These are phyloP conservation scores for Meloidogyne exigua DNA, from an alignment of 1,140 invertebrate genomes.

Conservation along the genomic window DNA sequence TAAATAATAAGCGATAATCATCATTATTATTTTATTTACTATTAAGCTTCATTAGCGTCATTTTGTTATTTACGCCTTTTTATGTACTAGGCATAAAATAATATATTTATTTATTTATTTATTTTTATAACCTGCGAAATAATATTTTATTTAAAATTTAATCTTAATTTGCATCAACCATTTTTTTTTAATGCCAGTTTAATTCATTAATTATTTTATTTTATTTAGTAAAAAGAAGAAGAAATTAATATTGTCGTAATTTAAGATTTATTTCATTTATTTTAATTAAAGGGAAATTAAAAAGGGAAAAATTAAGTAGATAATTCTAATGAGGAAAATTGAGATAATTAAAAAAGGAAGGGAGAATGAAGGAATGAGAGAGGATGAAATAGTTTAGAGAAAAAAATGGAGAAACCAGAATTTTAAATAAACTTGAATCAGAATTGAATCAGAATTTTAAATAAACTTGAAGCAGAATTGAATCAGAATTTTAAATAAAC, in stretches of 20 bases:
- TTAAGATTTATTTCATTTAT: not conserved
- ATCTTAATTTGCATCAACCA: not conserved
- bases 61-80: not conserved
- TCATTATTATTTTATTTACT: not conserved
- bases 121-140: not conserved
- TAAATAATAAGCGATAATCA: not conserved
- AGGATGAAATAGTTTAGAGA: too few species aligned
- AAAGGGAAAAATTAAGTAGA: not conserved
- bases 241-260: not conserved
- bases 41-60: not conserved
- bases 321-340: not conserved
- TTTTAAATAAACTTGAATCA: not conserved
- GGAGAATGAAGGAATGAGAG: not conserved
- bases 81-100: not conserved
- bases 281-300: not conserved
- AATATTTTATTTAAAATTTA: not conserved
- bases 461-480: not conserved
- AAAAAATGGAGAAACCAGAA: not conserved
- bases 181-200: not conserved
- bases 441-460: too few species aligned
- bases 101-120: not conserved
- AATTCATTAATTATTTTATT: not conserved
- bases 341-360: not conserved
- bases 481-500: not conserved
- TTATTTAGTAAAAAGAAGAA: not conserved